phyloP scores from a whole-genome alignment of 92 coral and sea anemone species.

The Zoanthus solanderi region DNA sequence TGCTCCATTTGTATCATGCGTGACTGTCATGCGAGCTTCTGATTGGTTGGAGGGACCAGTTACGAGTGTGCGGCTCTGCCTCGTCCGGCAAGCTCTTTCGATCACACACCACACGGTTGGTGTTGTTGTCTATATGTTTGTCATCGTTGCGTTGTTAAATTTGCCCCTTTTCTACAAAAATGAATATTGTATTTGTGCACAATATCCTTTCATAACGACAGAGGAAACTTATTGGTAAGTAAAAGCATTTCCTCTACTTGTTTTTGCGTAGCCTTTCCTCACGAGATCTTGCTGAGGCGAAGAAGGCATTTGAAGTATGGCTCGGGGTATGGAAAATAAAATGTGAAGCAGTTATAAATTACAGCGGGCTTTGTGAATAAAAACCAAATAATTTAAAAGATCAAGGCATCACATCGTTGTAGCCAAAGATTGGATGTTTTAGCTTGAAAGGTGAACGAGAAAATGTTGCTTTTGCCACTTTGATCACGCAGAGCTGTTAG shows the following conservation, averaged over 20 bases:
- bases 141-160: conserved; percentile 17
- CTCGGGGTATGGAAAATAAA: conserved; percentile 15
- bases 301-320: conserved; percentile 36
- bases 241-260: neutral
- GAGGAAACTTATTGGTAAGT: conserved; percentile 21
- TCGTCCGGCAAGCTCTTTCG: conserved; percentile 7
- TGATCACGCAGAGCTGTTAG: conserved; percentile 73
- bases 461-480: conserved; percentile 73
- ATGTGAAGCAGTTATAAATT: conserved; percentile 2
- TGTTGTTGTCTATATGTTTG: conserved; percentile 5
- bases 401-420: neutral
- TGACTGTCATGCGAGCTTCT: conserved; percentile 38
- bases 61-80: conserved; percentile 35
- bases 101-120: neutral
- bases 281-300: neutral
- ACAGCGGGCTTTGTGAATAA: neutral
- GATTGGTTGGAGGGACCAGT: conserved; percentile 19
- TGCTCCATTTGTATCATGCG: conserved; percentile 35
- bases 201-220: neutral
- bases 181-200: neutral
- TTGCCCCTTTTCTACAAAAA: neutral
- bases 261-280: conserved; percentile 21
- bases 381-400: neutral
- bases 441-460: conserved; percentile 33
- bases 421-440: conserved; percentile 27